Percentiles rank a stretch among this genome's conserved stretches.
Evolutionary conservation across 2,113 vertebrate species (phyloP).

Genomic region (Rhagologus leucostigma): DNA sequence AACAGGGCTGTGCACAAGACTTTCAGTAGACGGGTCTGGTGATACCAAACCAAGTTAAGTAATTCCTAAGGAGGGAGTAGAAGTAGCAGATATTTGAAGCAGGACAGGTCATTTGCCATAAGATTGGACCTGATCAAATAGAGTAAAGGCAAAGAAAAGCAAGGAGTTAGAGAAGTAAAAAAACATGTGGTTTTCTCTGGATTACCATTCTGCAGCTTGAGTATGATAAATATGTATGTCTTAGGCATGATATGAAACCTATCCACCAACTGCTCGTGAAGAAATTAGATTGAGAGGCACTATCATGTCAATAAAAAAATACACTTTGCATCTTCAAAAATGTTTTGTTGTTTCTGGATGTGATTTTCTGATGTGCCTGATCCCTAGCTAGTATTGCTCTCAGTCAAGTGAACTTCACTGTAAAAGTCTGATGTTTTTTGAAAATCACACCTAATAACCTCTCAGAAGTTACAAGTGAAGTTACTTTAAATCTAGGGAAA

Average conservation of each 20-base stretch:
- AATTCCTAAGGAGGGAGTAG: background rate
- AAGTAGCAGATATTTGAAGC: background rate
- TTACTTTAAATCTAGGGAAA: background rate
- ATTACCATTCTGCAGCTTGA: background rate
- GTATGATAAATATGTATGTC: background rate
- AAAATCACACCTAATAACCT: constrained; percentile 2
- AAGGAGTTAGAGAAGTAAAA: background rate
- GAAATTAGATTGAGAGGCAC: background rate
- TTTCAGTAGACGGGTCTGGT: background rate
- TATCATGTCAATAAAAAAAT: background rate
- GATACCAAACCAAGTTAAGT: background rate
- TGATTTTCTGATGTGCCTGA: background rate
- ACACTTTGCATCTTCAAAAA: background rate
- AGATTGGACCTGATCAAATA: background rate
- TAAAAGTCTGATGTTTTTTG: background rate
- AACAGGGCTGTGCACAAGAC: background rate
- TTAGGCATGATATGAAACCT: background rate
- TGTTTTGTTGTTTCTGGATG: background rate
- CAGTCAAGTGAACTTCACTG: background rate
- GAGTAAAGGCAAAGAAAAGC: background rate
- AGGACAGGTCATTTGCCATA: background rate
- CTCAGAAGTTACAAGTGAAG: background rate
- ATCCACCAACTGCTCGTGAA: background rate
- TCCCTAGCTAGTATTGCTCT: background rate
- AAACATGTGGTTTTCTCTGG: background rate